Percentiles rank a stretch among this genome's conserved stretches.
phyloP scores from a whole-genome alignment of 2,888 invertebrate genomes.

The Sympetrum striolatum region DNA sequence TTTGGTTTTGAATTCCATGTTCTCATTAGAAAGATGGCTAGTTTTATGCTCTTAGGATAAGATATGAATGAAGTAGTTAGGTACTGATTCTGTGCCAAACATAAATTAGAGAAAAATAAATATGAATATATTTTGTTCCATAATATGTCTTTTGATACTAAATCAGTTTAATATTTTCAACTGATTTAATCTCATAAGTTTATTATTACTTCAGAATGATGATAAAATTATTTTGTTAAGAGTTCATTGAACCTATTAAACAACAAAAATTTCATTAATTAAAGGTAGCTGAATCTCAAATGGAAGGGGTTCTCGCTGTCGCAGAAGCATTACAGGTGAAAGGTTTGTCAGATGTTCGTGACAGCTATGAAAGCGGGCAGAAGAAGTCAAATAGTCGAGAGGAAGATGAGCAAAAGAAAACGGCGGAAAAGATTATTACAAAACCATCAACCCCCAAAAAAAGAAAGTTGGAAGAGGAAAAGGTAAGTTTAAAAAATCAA shows the following conservation, averaged over 20 bases:
- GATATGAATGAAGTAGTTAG: too few relatives aligned
- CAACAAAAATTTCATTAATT: not conserved
- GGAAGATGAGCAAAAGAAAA: not conserved
- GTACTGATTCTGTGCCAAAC: too few relatives aligned
- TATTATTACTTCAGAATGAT: too few relatives aligned
- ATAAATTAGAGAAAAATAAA: too few relatives aligned
- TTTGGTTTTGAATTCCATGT: too few relatives aligned
- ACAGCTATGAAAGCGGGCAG: slow-evolving; percentile 54
- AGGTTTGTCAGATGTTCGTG: slow-evolving; percentile 59
- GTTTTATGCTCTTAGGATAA: too few relatives aligned
- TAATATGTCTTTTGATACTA: too few relatives aligned
- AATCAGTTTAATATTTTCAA: too few relatives aligned
- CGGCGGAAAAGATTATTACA: not conserved
- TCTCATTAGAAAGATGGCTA: too few relatives aligned
- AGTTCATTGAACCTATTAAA: too few relatives aligned
- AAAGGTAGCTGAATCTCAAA: slow-evolving; percentile 58
- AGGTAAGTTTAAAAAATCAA: not conserved
- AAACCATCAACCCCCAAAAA: not conserved
- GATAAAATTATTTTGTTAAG: not conserved
- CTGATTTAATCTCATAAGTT: too few relatives aligned
- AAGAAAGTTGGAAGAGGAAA: not conserved
- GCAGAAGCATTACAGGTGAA: slow-evolving; percentile 62
- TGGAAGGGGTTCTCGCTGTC: slow-evolving; percentile 58
- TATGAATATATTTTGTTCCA: too few relatives aligned
- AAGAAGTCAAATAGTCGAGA: slow-evolving; percentile 19